These are phyloP conservation scores for Iguana delicatissima DNA, from an alignment of 2,797 vertebrate genomes.

Conservation along the genomic window DNA sequence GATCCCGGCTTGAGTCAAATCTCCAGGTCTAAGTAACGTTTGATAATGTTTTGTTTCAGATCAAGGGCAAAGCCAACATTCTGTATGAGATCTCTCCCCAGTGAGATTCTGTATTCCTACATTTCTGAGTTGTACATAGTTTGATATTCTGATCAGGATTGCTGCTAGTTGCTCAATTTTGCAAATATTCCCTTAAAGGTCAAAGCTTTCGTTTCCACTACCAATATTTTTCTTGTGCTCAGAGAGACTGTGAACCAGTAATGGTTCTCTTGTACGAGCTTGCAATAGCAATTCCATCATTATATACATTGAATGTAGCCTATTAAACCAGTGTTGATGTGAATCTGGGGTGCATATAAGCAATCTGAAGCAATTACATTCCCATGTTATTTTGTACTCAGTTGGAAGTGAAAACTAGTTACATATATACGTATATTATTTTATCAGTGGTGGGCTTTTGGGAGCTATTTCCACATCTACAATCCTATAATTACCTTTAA, in stretches of 20 bases:
- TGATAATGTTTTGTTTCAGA: background rate
- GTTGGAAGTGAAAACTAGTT: background rate
- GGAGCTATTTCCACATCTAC: background rate
- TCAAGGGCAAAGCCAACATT: background rate
- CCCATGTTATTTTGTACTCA: background rate
- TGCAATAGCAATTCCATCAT: background rate
- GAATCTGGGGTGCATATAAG: background rate
- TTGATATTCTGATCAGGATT: background rate
- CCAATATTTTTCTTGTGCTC: background rate
- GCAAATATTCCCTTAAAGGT: constrained; percentile 6
- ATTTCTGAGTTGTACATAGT: background rate
- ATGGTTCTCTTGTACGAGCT: background rate
- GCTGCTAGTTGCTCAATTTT: background rate
- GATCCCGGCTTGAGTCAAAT: background rate
- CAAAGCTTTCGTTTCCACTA: background rate
- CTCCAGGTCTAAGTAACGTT: background rate
- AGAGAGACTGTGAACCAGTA: background rate
- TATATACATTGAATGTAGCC: background rate
- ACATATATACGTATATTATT: no score
- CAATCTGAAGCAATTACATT: background rate
- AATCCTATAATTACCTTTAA: background rate
- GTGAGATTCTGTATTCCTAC: background rate
- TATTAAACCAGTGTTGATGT: background rate
- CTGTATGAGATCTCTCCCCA: no score
- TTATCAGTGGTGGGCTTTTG: background rate